phyloP scores from a whole-genome alignment of 2,113 vertebrate genomes.

The Syngnathus floridae region DNA sequence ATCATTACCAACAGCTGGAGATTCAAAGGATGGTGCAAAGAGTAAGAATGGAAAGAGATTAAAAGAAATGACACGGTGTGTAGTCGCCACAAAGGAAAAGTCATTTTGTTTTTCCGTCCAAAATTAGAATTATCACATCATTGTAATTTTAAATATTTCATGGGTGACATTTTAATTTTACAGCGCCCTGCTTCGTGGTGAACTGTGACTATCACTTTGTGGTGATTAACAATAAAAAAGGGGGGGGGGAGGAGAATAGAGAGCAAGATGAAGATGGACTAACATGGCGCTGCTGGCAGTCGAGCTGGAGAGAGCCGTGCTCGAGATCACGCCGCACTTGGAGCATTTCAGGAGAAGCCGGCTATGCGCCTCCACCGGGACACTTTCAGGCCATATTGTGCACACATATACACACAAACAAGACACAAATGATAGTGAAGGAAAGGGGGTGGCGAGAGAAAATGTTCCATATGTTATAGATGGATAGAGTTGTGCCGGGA shows the following conservation, averaged over 20 bases:
- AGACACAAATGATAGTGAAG: conserved; percentile 20
- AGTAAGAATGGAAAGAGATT: not conserved
- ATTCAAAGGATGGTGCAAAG: conserved; percentile 26
- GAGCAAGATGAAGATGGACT: conserved; percentile 70
- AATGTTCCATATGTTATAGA: conserved; percentile 21
- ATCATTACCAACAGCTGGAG: conserved; percentile 39
- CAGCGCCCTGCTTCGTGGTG: not conserved
- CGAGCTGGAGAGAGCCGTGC: conserved; percentile 84
- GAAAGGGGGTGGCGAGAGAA: not conserved
- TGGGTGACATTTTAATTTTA: not conserved
- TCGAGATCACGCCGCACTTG: conserved; percentile 94
- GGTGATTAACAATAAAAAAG: not conserved
- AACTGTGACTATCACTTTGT: not conserved
- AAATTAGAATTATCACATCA: not conserved
- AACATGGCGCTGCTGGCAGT: conserved; percentile 95
- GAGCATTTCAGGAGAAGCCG: conserved; percentile 94
- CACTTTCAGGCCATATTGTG: conserved; percentile 62
- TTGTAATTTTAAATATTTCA: not conserved
- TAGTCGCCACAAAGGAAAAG: not conserved
- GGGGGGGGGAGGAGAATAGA: conserved; percentile 1
- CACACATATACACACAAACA: conserved; percentile 28
- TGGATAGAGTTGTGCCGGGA: conserved; percentile 32
- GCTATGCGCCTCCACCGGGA: conserved; percentile 76
- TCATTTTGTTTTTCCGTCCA: not conserved
- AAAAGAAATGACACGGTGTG: not conserved